A percentile compares a stretch with the other conserved stretches of the same genome.
Evolutionary conservation across 2,113 vertebrate genomes (phyloP).

Genomic region (Osmerus eperlanus): DNA sequence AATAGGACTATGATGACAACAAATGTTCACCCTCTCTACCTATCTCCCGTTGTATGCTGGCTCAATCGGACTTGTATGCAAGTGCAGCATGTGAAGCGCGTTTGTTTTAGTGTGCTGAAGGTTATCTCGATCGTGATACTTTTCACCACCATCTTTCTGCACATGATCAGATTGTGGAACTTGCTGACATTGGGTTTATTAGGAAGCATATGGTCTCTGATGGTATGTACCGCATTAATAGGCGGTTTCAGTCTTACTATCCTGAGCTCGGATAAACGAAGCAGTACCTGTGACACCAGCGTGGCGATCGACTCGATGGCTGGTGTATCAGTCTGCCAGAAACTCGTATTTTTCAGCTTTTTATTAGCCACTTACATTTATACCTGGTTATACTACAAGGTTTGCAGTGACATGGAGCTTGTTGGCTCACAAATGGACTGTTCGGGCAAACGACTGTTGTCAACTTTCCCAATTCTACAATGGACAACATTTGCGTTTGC

Average conservation of each 20-base stretch:
- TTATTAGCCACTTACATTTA: neutral
- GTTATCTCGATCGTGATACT: neutral
- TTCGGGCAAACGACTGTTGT: neutral
- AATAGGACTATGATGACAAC: neutral
- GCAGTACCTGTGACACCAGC: neutral
- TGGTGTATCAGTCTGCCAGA: neutral
- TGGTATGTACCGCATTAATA: neutral
- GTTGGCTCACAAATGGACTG: neutral
- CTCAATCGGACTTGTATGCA: no score
- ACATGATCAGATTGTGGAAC: conserved; percentile 6
- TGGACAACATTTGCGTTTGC: neutral
- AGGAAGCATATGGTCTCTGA: neutral
- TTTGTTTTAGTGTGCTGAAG: neutral
- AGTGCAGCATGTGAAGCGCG: neutral
- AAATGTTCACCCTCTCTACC: neutral
- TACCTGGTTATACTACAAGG: neutral
- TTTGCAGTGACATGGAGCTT: neutral
- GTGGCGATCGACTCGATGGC: neutral
- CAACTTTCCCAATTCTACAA: neutral
- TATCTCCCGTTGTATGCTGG: no score
- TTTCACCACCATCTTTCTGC: neutral
- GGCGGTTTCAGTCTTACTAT: no score
- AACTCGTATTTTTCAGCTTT: neutral
- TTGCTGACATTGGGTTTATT: neutral
- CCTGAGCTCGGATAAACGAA: neutral